phyloP scores from a whole-genome alignment of 2,888 invertebrate species.

The Clanis bilineata region DNA sequence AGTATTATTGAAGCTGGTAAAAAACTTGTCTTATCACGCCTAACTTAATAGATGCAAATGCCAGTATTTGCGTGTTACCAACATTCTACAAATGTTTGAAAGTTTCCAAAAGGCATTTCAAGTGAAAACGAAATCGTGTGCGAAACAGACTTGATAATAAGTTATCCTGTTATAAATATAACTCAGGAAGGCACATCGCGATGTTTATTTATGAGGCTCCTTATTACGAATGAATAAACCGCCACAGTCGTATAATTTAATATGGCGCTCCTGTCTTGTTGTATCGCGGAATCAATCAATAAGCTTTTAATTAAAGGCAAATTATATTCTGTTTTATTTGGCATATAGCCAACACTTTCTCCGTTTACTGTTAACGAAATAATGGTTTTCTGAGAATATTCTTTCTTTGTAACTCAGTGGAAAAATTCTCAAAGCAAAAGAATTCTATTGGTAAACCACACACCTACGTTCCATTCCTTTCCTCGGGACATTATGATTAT shows the following conservation, averaged over 20 bases:
- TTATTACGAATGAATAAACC: constrained; percentile 5
- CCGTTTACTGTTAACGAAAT: not conserved
- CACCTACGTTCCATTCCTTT: too few relatives aligned
- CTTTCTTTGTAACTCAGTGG: too few relatives aligned
- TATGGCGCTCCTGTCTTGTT: not conserved
- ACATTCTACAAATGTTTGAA: not conserved
- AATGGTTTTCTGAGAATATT: too few relatives aligned
- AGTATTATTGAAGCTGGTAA: not conserved
- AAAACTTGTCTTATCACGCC: not conserved
- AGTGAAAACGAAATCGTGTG: constrained; percentile 6
- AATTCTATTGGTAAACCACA: too few relatives aligned
- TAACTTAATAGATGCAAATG: not conserved
- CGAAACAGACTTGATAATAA: constrained; percentile 8
- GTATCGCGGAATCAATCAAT: not conserved
- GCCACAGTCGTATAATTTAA: not conserved
- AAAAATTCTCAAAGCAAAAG: too few relatives aligned
- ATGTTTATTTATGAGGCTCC: constrained; percentile 6
- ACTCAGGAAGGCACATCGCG: not conserved
- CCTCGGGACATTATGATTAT: too few relatives aligned
- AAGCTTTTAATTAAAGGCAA: not conserved
- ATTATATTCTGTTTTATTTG: not conserved
- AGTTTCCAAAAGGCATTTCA: not conserved
- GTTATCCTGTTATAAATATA: not conserved
- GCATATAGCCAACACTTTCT: not conserved
- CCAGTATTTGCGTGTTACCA: not conserved